phyloP scores from a whole-genome alignment of 2,113 vertebrate species.

The Dipodomys ordii region DNA sequence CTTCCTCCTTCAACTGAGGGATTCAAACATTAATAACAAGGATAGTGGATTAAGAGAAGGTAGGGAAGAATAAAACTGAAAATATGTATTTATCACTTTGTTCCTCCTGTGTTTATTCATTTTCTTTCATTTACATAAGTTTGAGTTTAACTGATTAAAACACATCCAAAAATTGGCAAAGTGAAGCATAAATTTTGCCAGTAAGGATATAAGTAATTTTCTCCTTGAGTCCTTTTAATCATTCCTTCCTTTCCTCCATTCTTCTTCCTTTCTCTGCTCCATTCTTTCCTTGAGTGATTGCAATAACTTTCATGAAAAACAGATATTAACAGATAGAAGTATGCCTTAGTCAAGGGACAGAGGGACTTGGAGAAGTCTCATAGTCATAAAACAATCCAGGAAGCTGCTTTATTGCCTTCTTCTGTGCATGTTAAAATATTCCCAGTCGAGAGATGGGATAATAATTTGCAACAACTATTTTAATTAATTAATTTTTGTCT shows the following conservation, averaged over 20 bases:
- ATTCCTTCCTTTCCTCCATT: no score
- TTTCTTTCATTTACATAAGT: neutral
- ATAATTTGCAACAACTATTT: slow-evolving; percentile 71
- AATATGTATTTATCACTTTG: neutral
- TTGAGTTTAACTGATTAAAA: neutral
- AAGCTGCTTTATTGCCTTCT: slow-evolving; percentile 52
- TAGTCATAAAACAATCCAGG: slow-evolving; percentile 17
- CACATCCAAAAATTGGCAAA: neutral
- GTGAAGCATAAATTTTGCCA: neutral
- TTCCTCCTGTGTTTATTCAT: neutral
- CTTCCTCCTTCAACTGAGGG: neutral
- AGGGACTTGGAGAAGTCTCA: slow-evolving; percentile 50
- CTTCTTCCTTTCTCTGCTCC: neutral
- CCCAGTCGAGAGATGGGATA: slow-evolving; percentile 51
- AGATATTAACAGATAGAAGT: neutral
- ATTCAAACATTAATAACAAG: neutral
- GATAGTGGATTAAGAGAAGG: neutral
- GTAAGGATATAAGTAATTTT: neutral
- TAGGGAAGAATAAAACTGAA: neutral
- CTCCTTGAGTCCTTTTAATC: neutral
- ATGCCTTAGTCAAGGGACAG: slow-evolving; percentile 38
- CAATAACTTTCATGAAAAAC: slow-evolving; percentile 49
- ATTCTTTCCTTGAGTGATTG: neutral
- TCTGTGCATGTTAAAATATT: slow-evolving; percentile 65
- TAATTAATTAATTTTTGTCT: slow-evolving; percentile 80